These are phyloP conservation scores for Drymonia ruficornis DNA, from an alignment of 2,888 invertebrate genomes.

Conservation along the genomic window DNA sequence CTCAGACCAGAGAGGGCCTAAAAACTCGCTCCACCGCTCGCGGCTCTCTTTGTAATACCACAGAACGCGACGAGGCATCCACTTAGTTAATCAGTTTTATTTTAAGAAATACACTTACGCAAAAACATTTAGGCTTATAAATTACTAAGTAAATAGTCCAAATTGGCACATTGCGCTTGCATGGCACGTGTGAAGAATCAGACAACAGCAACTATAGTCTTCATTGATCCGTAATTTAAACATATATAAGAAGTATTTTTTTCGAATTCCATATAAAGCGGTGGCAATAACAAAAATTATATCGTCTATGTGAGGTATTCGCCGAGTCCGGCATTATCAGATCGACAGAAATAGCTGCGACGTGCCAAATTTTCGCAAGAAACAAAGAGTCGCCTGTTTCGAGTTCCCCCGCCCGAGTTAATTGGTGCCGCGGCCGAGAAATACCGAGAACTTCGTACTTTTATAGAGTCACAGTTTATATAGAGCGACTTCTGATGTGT, in stretches of 20 bases:
- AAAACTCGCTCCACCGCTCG: conserved; percentile 61
- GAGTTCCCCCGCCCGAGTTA: conserved; percentile 56
- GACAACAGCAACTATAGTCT: neutral
- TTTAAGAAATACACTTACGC: conserved; percentile 29
- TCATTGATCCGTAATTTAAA: conserved; percentile 18
- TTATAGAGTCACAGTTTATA: conserved; percentile 42
- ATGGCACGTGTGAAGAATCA: neutral
- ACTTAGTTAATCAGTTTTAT: conserved; percentile 58
- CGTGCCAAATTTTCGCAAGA: conserved; percentile 69
- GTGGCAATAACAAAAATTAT: conserved; percentile 22
- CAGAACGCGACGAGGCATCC: conserved; percentile 46
- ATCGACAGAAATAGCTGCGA: conserved; percentile 61
- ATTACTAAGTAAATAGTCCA: conserved; percentile 13
- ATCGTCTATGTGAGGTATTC: conserved; percentile 25
- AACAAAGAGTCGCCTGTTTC: conserved; percentile 66
- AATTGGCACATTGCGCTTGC: conserved; percentile 5
- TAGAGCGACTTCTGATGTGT: conserved; percentile 22
- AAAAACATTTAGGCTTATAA: conserved; percentile 10
- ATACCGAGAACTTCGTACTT: conserved; percentile 51
- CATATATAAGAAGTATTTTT: conserved; percentile 15
- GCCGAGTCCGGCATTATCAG: conserved; percentile 49
- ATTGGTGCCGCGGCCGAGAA: conserved; percentile 60
- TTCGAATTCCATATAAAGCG: conserved; percentile 16
- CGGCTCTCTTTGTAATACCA: conserved; percentile 61
- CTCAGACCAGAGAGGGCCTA: conserved; percentile 56